phyloP scores from a whole-genome alignment of 2,888 invertebrate genomes.

The Ichneumoninae sp. region DNA sequence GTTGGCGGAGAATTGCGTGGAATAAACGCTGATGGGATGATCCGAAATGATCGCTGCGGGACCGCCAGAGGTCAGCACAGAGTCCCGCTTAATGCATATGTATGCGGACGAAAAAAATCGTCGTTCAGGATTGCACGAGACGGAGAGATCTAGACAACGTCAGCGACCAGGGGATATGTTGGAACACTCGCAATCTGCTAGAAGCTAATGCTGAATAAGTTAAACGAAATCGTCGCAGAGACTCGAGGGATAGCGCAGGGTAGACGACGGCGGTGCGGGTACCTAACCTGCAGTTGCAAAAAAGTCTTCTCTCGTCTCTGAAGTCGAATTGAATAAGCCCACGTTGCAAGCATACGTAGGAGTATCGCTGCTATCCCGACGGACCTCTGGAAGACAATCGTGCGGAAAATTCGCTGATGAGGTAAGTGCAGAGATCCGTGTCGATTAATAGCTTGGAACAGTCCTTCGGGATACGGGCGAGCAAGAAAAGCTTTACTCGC shows the following conservation, averaged over 20 bases:
- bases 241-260: slow-evolving; percentile 11
- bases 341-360: slow-evolving; percentile 13
- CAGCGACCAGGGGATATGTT: neutral
- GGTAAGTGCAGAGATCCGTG: slow-evolving; percentile 44
- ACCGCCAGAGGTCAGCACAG: slow-evolving; percentile 25
- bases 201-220: slow-evolving; percentile 39
- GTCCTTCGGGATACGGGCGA: neutral
- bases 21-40: slow-evolving; percentile 57
- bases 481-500: slow-evolving; percentile 1
- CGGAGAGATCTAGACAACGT: neutral
- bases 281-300: neutral
- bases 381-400: slow-evolving; percentile 40
- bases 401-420: slow-evolving; percentile 56
- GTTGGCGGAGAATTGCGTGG: slow-evolving; percentile 40
- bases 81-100: slow-evolving; percentile 16
- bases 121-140: slow-evolving; percentile 22
- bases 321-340: slow-evolving; percentile 41
- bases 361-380: neutral
- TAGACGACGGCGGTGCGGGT: neutral
- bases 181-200: slow-evolving; percentile 24
- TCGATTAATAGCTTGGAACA: slow-evolving; percentile 40
- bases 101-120: slow-evolving; percentile 11
- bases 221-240: slow-evolving; percentile 35
- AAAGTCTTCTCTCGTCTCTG: neutral
- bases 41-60: slow-evolving; percentile 23